Evolutionary conservation across 1,140 invertebrate species (phyloP).

Genomic region (Lasaia peninsularis): DNA sequence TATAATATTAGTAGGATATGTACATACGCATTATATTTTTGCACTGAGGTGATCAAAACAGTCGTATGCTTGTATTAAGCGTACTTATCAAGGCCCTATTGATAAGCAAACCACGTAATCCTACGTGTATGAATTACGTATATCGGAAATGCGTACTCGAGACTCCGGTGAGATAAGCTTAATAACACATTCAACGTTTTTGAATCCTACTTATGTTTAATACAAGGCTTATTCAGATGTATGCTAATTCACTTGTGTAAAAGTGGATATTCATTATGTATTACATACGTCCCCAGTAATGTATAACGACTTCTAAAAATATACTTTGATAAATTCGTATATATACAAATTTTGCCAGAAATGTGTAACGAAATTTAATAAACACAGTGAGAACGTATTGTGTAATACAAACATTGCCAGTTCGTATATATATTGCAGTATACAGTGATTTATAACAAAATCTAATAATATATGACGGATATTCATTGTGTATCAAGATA

Average conservation of each 20-base stretch:
- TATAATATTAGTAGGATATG: no score
- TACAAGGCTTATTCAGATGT: neutral
- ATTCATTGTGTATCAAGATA: no score
- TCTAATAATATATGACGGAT: no score
- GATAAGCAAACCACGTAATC: slow-evolving; percentile 20
- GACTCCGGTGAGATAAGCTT: slow-evolving; percentile 14
- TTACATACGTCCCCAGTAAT: neutral
- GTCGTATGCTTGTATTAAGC: slow-evolving; percentile 9
- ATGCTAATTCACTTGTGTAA: slow-evolving; percentile 9
- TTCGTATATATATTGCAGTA: no score
- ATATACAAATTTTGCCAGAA: no score
- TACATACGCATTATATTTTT: neutral
- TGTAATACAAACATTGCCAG: no score
- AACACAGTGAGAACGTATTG: no score
- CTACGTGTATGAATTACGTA: slow-evolving; percentile 17
- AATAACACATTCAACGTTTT: slow-evolving; percentile 12
- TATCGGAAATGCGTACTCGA: slow-evolving; percentile 26
- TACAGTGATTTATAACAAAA: no score
- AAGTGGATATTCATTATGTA: slow-evolving; percentile 4
- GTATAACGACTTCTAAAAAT: no score
- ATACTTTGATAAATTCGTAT: no score
- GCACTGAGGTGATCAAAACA: slow-evolving; percentile 11
- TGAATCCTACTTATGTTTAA: slow-evolving; percentile 8
- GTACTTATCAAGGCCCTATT: slow-evolving; percentile 15
- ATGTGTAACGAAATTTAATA: no score